phyloP scores from a whole-genome alignment of 2,797 vertebrate species.

The Australoheros facetus region DNA sequence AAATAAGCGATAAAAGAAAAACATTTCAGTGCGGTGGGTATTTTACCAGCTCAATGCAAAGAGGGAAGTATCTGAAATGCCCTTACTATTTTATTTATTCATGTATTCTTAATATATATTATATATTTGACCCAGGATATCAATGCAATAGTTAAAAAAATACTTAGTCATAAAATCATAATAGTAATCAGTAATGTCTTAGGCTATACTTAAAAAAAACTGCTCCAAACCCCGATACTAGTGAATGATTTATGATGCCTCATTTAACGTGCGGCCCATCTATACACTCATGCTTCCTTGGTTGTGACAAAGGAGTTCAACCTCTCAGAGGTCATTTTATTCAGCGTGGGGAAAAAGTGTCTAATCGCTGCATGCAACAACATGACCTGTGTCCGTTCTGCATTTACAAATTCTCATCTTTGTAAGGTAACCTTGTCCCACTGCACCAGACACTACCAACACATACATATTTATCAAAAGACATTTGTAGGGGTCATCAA shows the following conservation, averaged over 20 bases:
- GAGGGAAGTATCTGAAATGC: neutral
- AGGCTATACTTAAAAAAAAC: neutral
- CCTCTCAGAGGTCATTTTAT: constrained; percentile 39
- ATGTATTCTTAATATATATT: neutral
- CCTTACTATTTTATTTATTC: neutral
- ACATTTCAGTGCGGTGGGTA: neutral
- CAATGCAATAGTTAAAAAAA: neutral
- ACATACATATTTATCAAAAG: constrained; percentile 72
- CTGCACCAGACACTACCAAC: constrained; percentile 43
- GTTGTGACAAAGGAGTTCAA: constrained; percentile 29
- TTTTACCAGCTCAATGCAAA: neutral
- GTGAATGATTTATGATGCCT: constrained; percentile 17
- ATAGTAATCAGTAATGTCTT: constrained; percentile 6
- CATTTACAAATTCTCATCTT: constrained; percentile 60
- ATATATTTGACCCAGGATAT: neutral
- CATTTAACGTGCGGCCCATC: constrained; percentile 6
- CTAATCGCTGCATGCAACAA: constrained; percentile 20
- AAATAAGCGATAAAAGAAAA: neutral
- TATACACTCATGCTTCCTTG: neutral
- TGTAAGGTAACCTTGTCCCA: constrained; percentile 59
- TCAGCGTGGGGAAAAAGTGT: neutral
- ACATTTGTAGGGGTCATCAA: constrained; percentile 44
- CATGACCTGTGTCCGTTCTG: constrained; percentile 33
- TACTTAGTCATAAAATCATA: neutral
- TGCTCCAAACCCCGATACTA: neutral